Evolutionary conservation across 2,797 vertebrate species (phyloP).

Genomic region (Halcyon chelicuti): DNA sequence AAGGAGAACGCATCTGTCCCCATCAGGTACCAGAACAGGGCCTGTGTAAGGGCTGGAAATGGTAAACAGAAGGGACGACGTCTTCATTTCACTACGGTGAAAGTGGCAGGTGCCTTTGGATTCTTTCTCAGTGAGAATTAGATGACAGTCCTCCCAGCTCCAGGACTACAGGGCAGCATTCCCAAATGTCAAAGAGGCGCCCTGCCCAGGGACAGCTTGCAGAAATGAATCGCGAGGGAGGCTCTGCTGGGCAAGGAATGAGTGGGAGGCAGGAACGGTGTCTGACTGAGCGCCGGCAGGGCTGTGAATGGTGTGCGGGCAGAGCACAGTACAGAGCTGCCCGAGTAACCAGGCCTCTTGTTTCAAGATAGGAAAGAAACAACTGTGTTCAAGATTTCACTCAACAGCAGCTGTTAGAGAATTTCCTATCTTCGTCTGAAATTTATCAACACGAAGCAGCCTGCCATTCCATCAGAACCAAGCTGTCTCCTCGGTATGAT

Average conservation of each 20-base stretch:
- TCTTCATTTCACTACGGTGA: background rate
- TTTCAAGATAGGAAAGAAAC: background rate
- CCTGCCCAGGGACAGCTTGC: background rate
- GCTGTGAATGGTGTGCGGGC: background rate
- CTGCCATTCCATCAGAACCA: background rate
- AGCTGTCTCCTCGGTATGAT: fast-evolving
- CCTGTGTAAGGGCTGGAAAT: background rate
- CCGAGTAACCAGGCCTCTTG: background rate
- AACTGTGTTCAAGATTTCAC: background rate
- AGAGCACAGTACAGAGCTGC: background rate
- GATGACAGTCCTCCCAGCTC: background rate
- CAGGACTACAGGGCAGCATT: background rate
- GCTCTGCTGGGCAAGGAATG: background rate
- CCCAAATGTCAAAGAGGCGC: background rate
- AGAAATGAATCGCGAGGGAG: background rate
- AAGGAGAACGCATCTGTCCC: background rate
- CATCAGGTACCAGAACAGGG: background rate
- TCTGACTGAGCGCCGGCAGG: background rate
- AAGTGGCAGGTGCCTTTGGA: background rate
- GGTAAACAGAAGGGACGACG: background rate
- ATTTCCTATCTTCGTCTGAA: background rate
- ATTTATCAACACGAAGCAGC: background rate
- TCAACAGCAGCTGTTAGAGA: background rate
- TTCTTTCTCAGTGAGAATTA: background rate
- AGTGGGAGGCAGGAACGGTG: background rate